These are phyloP conservation scores for Drosophila elegans DNA, from an alignment of 1,140 invertebrate species.

Conservation along the genomic window DNA sequence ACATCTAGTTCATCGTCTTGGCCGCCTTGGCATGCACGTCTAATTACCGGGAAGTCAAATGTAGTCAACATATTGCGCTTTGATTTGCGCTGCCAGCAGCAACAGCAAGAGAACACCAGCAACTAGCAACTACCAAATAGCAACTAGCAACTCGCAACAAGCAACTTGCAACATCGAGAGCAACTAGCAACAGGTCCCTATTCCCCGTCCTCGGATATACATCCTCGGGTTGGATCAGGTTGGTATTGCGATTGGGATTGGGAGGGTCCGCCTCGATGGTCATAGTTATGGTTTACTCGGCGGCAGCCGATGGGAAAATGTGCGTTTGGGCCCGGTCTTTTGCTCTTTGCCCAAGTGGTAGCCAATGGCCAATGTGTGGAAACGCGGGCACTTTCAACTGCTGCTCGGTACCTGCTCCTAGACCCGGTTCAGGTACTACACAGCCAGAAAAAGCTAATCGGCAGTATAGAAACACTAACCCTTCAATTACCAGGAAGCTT, in stretches of 20 bases:
- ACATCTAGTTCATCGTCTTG: conserved; percentile 3
- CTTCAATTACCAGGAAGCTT: too few relatives aligned
- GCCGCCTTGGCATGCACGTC: conserved; percentile 67
- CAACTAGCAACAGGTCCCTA: conserved; percentile 31
- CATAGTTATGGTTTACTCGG: conserved; percentile 69
- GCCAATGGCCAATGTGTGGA: conserved; percentile 80
- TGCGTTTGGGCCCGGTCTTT: conserved; percentile 48
- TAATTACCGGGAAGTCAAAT: conserved; percentile 83
- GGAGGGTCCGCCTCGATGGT: conserved; percentile 57
- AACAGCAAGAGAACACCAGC: conserved; percentile 38
- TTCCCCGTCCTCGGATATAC: conserved; percentile 5
- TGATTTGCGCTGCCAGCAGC: conserved; percentile 76
- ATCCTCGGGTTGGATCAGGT: conserved; percentile 14
- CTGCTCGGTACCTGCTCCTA: conserved; percentile 1
- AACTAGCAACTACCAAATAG: conserved; percentile 10
- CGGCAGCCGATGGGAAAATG: conserved; percentile 73
- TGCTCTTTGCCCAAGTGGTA: conserved; percentile 64
- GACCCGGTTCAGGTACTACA: conserved; percentile 16
- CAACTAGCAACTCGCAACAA: conserved; percentile 19
- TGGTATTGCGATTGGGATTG: conserved; percentile 18
- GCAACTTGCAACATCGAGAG: conserved; percentile 12
- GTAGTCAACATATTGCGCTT: conserved; percentile 81
- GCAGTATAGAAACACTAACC: too few relatives aligned
- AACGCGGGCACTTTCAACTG: conserved; percentile 65
- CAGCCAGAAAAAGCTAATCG: neutral